Evolutionary conservation across 2,888 invertebrate genomes (phyloP).

Genomic region (Tinea trinotella): DNA sequence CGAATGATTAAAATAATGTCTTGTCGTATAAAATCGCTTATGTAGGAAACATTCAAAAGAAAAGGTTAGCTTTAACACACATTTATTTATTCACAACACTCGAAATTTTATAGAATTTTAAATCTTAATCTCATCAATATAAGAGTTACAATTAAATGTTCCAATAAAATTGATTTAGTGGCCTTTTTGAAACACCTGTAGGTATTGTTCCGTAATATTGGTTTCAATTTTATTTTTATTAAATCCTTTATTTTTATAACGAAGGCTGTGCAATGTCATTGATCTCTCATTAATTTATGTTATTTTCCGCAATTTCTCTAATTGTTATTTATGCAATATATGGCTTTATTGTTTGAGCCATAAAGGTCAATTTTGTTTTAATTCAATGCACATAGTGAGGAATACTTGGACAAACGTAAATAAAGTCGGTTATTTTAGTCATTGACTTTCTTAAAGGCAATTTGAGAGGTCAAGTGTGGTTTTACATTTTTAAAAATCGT

Average conservation of each 20-base stretch:
- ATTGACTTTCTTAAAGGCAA: too few relatives aligned
- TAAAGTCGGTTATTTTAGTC: too few relatives aligned
- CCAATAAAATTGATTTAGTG: neutral
- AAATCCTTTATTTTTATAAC: neutral
- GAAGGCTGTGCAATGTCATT: constrained; percentile 2
- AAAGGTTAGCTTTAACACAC: neutral
- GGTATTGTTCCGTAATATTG: constrained; percentile 13
- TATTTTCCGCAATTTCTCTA: neutral
- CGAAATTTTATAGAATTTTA: neutral
- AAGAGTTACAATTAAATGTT: neutral
- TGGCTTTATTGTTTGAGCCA: neutral
- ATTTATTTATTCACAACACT: constrained; percentile 5
- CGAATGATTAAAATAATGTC: neutral
- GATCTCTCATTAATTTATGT: constrained; percentile 1
- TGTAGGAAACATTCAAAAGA: neutral
- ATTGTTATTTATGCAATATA: neutral
- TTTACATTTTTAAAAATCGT: too few relatives aligned
- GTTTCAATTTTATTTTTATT: neutral
- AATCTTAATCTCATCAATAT: neutral
- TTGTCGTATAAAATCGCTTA: neutral
- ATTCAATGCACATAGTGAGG: too few relatives aligned
- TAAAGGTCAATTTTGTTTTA: neutral
- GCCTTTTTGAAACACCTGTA: constrained; percentile 13
- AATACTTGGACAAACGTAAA: too few relatives aligned
- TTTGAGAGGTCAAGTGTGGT: too few relatives aligned